A percentile compares a stretch with the other conserved stretches of the same genome.
Conservation (phyloP, 2,888 invertebrate genomes). For the Alloscopus bannaensis region DNA sequence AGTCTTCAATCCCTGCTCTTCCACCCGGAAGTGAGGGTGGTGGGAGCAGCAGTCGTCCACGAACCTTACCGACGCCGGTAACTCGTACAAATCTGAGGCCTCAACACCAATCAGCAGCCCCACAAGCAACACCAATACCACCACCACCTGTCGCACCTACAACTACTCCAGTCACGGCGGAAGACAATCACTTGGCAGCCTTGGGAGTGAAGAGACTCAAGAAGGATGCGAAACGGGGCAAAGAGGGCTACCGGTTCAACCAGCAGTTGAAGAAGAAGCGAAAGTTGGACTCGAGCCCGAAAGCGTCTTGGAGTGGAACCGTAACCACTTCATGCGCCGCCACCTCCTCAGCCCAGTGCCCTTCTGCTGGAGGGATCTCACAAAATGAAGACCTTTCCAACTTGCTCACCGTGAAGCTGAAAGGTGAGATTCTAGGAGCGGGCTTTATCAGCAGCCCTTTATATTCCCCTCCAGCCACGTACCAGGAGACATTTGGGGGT, state of each 20-base stretch:
- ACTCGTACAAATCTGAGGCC: neutral
- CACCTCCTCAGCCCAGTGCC: conserved; percentile 3
- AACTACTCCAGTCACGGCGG: conserved; percentile 48
- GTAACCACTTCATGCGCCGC: neutral
- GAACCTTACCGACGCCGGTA: no score
- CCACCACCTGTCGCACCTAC: conserved; percentile 39
- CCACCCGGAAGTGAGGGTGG: conserved; percentile 20
- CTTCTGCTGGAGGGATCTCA: neutral
- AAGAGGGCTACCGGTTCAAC: conserved; percentile 39
- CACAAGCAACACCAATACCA: conserved; percentile 24
- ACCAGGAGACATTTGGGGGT: conserved; percentile 23
- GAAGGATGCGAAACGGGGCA: conserved; percentile 49
- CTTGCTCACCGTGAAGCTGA: conserved; percentile 36
- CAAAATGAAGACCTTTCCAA: conserved; percentile 48
- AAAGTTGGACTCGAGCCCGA: conserved; percentile 56
- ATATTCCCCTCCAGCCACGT: conserved; percentile 37
- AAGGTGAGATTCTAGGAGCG: conserved; percentile 45
- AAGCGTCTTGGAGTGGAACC: conserved; percentile 13
- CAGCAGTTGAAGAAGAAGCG: conserved; percentile 58
- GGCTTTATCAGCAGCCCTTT: conserved; percentile 37
- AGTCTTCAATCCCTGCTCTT: conserved; percentile 9
- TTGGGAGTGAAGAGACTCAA: conserved; percentile 47
- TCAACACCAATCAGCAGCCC: neutral
- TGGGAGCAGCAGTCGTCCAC: conserved; percentile 1
- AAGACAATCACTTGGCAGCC: conserved; percentile 11